Base-by-base conservation (phyloP, 2,113 vertebrate species). In the zebrafish (Danio rerio) region DNA sequence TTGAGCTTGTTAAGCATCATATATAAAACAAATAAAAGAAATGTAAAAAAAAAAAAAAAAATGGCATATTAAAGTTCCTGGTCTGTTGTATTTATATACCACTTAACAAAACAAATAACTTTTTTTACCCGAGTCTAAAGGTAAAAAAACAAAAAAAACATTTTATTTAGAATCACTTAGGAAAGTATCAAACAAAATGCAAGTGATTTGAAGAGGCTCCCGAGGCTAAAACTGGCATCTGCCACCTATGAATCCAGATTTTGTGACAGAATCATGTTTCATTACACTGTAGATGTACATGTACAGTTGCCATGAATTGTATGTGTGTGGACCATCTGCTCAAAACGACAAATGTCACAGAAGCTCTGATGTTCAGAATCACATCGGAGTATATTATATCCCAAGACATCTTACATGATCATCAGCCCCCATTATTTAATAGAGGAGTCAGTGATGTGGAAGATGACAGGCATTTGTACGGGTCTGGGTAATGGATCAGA, bases 401-500 rank as follows among this genome's bases (percentile, higher is more conserved):
- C 40, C 5, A 20, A 9, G 55, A 59, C 72, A 15, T 59, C n/a
- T 59, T 74, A 18, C 56, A 15, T 76, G 42, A 76, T 47, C 75
- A 50, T 63, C 59, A 47, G 9, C 55, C 12, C 42, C 0, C 4
- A 49, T 75, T 59, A 59, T 59, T 75, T 58, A 59, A 58, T 47
- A 20, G 42, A 59, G 55, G 4, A 20, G 72, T 45, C n/a, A 21
- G 73, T 59, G 55, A 76, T 61, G 55, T 15, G n/a, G 75, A 85
- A 53, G 9, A 80, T 49, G 18, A 50, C n/a, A 47, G 66, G 78
- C 15, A 5, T 65, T 72, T 63, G 66, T 15, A 21, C 75, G 70
- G 65, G 53, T 80, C 10, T 66, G 47, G 59, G 58, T 78, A 73
- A 53, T 80, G 50, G 66, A 65, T 79, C 59, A 55, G 72, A 59